Percentiles rank a stretch among this genome's conserved stretches.
phyloP scores from a whole-genome alignment of 2,888 invertebrate genomes.

The Ophion costatus region DNA sequence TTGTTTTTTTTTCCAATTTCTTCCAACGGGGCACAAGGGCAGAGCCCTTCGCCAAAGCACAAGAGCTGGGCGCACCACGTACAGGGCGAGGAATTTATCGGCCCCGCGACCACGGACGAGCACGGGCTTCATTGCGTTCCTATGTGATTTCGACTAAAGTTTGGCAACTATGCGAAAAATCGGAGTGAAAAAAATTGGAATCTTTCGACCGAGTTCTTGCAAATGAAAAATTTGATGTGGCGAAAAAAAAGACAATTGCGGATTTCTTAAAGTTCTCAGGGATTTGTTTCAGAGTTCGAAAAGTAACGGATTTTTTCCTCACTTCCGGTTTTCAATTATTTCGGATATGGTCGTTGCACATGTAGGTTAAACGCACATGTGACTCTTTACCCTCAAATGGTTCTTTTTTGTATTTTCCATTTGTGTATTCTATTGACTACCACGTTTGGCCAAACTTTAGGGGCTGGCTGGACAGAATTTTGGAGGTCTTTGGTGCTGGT shows the following conservation, averaged over 20 bases:
- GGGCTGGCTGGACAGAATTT: not conserved
- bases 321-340: not conserved
- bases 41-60: not conserved
- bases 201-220: not conserved
- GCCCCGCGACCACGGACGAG: slow-evolving; percentile 28
- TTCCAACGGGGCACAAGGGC: not conserved
- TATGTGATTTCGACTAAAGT: not conserved
- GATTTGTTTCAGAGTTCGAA: not conserved
- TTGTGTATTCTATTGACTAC: too few species aligned
- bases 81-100: slow-evolving; percentile 51
- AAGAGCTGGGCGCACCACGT: not conserved
- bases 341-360: not conserved
- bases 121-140: slow-evolving; percentile 8
- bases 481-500: not conserved
- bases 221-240: not conserved
- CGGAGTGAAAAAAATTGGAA: not conserved
- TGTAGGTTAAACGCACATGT: too few species aligned
- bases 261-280: not conserved
- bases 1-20: not conserved
- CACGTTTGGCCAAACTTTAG: not conserved
- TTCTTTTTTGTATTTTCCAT: too few species aligned
- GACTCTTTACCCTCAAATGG: too few species aligned
- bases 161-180: not conserved
- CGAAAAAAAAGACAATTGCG: not conserved
- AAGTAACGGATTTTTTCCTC: not conserved